Base-by-base conservation (phyloP, 2,113 vertebrate genomes). In the Heterotis niloticus region DNA sequence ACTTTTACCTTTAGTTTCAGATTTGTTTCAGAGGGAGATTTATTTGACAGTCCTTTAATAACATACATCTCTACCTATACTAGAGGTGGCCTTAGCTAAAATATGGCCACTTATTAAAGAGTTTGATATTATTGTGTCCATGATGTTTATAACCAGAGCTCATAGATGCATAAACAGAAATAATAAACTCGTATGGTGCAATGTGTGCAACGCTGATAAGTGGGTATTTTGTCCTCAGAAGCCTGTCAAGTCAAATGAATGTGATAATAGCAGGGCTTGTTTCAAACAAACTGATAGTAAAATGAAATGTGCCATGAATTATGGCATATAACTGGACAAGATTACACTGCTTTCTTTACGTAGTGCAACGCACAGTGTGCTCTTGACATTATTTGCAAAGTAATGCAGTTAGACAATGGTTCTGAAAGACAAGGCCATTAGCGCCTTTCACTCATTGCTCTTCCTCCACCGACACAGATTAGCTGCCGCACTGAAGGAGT, bases 301-400 rank as follows among this genome's bases (percentile, higher is more conserved):
- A n/a, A n/a, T n/a, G n/a, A n/a, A n/a, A n/a, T n/a, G 7, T 44
- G 34, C 7, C 7, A 44, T 7, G 3, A 44, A 7, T 7, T 44
- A 44, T 44, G 34, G 34, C 7, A 7, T 44, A 44, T 4, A 44
- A 44, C 34, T 44, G 34, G 34, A 44, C 34, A 2, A 44, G 7
- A 44, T 44, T 44, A 44, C 7, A 44, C 34, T 44, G n/a, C n/a
- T 44, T 44, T 44, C 7, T 4, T 44, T 4, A 7, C 34, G 34
- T 7, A 44, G 2, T 44, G 34, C 34, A 44, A 44, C 7, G 59
- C 10, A 62, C 59, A 17, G 23, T 73, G 51, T 75, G 56, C 20
- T 24, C 44, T 26, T 57, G 26, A 24, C 10, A 13, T 10, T n/a
- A 34, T 87, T 87, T 86, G 75, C 64, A n/a, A 10, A 65, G 10